Evolutionary conservation across 2,797 vertebrate genomes (phyloP).

Genomic region (Hozukius guyotensis): DNA sequence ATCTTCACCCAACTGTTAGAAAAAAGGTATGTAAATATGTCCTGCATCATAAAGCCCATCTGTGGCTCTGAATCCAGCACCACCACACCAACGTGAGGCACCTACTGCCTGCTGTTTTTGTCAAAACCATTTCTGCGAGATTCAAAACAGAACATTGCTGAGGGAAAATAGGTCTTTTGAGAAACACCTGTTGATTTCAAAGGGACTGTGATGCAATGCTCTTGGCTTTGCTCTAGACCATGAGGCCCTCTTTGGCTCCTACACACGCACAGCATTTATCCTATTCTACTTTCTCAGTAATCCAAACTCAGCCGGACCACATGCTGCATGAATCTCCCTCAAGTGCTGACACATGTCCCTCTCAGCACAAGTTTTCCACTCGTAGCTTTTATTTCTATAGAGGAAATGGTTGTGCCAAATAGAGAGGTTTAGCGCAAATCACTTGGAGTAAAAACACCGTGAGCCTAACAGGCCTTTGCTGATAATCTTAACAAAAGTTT

Average conservation of each 20-base stretch:
- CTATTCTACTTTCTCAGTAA: slow-evolving; percentile 55
- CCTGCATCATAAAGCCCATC: slow-evolving; percentile 1
- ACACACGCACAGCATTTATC: slow-evolving; percentile 63
- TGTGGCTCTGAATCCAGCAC: background rate
- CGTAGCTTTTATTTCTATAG: slow-evolving; percentile 29
- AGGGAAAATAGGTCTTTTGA: slow-evolving; percentile 60
- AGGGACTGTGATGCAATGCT: slow-evolving; percentile 73
- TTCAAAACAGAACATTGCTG: slow-evolving; percentile 67
- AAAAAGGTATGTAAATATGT: background rate
- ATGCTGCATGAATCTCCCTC: slow-evolving; percentile 56
- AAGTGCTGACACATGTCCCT: slow-evolving; percentile 65
- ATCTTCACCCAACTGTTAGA: background rate
- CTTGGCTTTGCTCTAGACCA: slow-evolving; percentile 65
- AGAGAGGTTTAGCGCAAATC: slow-evolving; percentile 8
- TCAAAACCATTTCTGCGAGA: slow-evolving; percentile 55
- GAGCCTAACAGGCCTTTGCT: slow-evolving; percentile 13
- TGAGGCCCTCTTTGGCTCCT: slow-evolving; percentile 60
- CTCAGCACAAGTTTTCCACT: slow-evolving; percentile 43
- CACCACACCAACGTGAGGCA: background rate
- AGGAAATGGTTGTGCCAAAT: slow-evolving; percentile 4
- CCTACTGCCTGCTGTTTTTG: slow-evolving; percentile 37
- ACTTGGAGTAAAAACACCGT: slow-evolving; percentile 7
- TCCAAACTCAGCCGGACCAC: slow-evolving; percentile 50
- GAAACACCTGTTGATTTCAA: slow-evolving; percentile 80
- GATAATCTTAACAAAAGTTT: slow-evolving; percentile 26